Conservation (phyloP, 2,797 vertebrate genomes). For the Ambastaia sidthimunki region DNA sequence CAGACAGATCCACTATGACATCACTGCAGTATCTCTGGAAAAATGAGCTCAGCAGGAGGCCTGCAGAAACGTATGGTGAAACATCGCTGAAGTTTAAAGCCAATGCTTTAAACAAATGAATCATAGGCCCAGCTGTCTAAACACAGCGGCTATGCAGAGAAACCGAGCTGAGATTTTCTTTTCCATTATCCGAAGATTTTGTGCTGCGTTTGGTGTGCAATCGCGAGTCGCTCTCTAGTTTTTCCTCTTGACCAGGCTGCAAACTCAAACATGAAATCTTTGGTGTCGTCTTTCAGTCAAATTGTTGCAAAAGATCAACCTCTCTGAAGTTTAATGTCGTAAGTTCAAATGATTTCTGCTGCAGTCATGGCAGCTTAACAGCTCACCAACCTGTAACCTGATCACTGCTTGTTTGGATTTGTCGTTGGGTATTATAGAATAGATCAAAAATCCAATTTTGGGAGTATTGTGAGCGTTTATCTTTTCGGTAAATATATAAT, state of each 20-base stretch:
- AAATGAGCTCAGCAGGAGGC: conserved; percentile 34
- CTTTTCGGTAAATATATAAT: not conserved
- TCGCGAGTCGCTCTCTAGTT: conserved; percentile 19
- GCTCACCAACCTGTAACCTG: not conserved
- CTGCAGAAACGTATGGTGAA: conserved; percentile 34
- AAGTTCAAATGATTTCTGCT: conserved; percentile 2
- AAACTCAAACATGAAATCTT: conserved; percentile 29
- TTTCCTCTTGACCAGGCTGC: conserved; percentile 17
- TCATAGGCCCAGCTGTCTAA: conserved; percentile 54
- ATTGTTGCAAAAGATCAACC: not conserved
- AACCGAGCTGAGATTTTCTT: conserved; percentile 7
- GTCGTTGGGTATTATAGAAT: not conserved
- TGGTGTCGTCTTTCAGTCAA: conserved; percentile 2
- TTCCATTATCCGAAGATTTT: conserved; percentile 26
- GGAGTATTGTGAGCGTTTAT: not conserved
- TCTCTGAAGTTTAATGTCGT: conserved; percentile 7
- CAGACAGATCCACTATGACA: conserved; percentile 24
- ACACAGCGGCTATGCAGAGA: conserved; percentile 32
- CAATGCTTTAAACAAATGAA: conserved; percentile 57
- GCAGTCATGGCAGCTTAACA: conserved; percentile 10
- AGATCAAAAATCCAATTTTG: not conserved
- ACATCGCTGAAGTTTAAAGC: conserved; percentile 45
- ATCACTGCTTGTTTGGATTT: not conserved
- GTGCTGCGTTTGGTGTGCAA: conserved; percentile 20
- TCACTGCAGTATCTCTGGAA: conserved; percentile 37